These are phyloP conservation scores for Achatina immaculata DNA, from an alignment of 1,140 invertebrate genomes.

Conservation along the genomic window DNA sequence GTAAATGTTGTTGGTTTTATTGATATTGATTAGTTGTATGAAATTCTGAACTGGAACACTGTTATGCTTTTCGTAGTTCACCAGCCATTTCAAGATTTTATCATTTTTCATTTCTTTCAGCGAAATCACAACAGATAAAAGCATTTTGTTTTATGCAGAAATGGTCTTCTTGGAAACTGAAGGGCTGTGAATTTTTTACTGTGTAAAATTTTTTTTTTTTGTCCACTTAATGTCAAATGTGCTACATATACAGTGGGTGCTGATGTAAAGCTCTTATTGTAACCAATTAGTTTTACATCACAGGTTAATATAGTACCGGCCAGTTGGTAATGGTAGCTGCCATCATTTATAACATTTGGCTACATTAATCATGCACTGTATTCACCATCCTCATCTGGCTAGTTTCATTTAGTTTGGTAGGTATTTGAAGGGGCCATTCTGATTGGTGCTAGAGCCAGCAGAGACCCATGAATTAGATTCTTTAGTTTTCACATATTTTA, in stretches of 20 bases:
- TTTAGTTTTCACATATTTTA: background rate
- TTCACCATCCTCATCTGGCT: too few relatives aligned
- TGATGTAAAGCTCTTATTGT: too few relatives aligned
- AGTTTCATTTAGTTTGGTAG: too few relatives aligned
- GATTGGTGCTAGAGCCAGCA: too few relatives aligned
- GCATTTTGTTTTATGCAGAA: conserved; percentile 32
- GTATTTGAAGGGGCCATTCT: too few relatives aligned
- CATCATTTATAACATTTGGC: too few relatives aligned
- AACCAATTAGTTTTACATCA: too few relatives aligned
- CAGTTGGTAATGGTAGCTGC: too few relatives aligned
- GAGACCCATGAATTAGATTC: background rate
- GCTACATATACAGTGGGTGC: background rate
- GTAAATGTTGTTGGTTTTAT: conserved; percentile 30
- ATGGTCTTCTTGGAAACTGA: conserved; percentile 35
- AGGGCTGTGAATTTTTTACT: conserved; percentile 38
- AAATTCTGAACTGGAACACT: conserved; percentile 20
- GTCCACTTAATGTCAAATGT: background rate
- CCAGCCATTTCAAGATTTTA: conserved; percentile 1
- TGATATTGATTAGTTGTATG: conserved; percentile 36
- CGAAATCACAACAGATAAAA: conserved; percentile 25
- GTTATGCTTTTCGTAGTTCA: conserved; percentile 12
- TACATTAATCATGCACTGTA: too few relatives aligned
- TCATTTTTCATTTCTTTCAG: conserved; percentile 19
- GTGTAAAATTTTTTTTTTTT: background rate
- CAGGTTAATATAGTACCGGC: too few relatives aligned